A percentile compares a stretch with the other conserved stretches of the same genome.
Conservation (phyloP, 2,888 invertebrate species). For the Psylliodes chrysocephalus region DNA sequence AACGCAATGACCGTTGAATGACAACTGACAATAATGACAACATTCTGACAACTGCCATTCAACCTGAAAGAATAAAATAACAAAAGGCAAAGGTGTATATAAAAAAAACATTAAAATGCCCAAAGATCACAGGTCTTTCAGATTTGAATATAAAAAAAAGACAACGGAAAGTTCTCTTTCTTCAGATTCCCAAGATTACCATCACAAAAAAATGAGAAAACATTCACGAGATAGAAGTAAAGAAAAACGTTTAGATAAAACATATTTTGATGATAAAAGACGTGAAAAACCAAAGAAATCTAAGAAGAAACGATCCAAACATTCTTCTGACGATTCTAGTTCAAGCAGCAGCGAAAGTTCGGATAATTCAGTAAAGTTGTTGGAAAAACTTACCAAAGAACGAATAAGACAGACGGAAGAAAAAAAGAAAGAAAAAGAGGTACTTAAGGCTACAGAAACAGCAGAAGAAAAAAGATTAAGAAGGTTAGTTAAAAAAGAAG, state of each 20-base stretch:
- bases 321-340: conserved; percentile 17
- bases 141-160: not conserved
- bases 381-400: conserved; percentile 80
- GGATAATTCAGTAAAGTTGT: conserved; percentile 59
- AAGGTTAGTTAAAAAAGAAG: conserved; percentile 89
- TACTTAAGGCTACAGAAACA: conserved; percentile 89
- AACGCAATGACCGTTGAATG: too few species aligned
- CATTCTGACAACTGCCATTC: too few species aligned
- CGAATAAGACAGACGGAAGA: conserved; percentile 74
- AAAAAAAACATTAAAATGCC: not conserved
- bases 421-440: conserved; percentile 75
- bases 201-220: conserved; percentile 9
- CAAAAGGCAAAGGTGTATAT: too few species aligned
- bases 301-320: conserved; percentile 31
- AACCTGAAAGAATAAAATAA: too few species aligned
- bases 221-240: not conserved
- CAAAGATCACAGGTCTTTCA: not conserved
- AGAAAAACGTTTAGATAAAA: conserved; percentile 4
- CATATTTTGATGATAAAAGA: conserved; percentile 2
- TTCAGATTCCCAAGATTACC: conserved; percentile 4
- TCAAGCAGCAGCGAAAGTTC: conserved; percentile 38
- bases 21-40: too few species aligned
- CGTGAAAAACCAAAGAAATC: conserved; percentile 25
- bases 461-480: conserved; percentile 91
- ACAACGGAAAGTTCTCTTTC: not conserved